Base-by-base conservation (phyloP, 2,888 invertebrate genomes). In the Sinhomidia bicolor region DNA sequence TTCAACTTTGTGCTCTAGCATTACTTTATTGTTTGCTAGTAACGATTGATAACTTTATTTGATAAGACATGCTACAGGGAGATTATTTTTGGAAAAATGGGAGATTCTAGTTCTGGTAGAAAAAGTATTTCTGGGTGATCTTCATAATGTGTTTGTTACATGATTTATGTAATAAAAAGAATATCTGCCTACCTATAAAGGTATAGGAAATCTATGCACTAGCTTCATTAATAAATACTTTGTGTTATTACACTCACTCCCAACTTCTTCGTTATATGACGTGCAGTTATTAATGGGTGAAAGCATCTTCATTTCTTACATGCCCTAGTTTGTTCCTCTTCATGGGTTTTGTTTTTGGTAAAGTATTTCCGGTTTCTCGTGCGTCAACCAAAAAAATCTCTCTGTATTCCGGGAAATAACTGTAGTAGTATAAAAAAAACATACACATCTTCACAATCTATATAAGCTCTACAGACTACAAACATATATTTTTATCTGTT, bases 31-130 rank as follows among this genome's bases (percentile, higher is more conserved):
- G 51, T 51, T 51, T 51, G 51, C 7, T 2, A 47, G 47, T 26
- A 60, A 60, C 14, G 4, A 60, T 60, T 60, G 60, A 60, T 60
- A 60, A 60, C 60, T 60, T 60, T 60, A 60, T 60, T 60, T 60
- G 60, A 60, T 60, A 26, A 60, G 1, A 29, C 14, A 60, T 26
- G 7, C 29, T 26, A 60, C 60, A 14, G 60, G 1, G 26, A 60
- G 60, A 60, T 60, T 26, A 60, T 60, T 60, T 60, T 60, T 60
- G 60, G 60, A 14, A 60, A 60, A 60, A 29, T 60, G 60, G 60
- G 60, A 26, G 14, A 51, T 17, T 12, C 44, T 44, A n/a, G n/a
- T n/a, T n/a, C n/a, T n/a, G n/a, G n/a, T n/a, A n/a, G n/a, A n/a
- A n/a, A n/a, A n/a, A n/a, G n/a, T n/a, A n/a, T n/a, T n/a, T n/a